These are phyloP conservation scores for Tauraco hartlaubi DNA, from an alignment of 2,797 vertebrate species.

Conservation along the genomic window DNA sequence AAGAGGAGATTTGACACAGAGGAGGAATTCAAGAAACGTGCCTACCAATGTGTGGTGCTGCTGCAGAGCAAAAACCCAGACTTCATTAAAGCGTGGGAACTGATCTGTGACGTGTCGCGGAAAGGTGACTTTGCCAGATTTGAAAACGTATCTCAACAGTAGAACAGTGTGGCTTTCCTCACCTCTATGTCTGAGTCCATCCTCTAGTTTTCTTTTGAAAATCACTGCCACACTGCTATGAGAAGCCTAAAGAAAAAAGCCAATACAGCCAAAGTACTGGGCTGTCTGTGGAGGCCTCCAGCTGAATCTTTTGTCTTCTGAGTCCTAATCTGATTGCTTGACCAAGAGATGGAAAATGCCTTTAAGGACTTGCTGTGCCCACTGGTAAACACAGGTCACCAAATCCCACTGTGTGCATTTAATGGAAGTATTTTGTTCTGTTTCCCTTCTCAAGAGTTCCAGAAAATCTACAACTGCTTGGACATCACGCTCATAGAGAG, in stretches of 20 bases:
- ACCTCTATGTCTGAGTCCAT: not conserved
- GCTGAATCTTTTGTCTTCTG: not conserved
- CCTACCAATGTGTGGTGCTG: conserved; percentile 93
- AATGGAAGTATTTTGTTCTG: conserved; percentile 9
- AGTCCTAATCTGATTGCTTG: not conserved
- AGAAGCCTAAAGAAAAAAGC: not conserved
- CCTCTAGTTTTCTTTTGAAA: not conserved
- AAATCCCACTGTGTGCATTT: not conserved
- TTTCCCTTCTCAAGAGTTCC: conserved; percentile 86
- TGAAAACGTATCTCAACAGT: not conserved
- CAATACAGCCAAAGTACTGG: not conserved
- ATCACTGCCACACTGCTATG: not conserved
- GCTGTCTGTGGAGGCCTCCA: not conserved
- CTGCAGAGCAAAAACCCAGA: conserved; percentile 93
- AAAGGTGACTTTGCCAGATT: conserved; percentile 79
- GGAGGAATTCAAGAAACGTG: conserved; percentile 94
- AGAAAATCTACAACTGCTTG: conserved; percentile 92
- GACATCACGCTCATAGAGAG: conserved; percentile 87
- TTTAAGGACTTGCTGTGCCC: not conserved
- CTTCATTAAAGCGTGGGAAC: conserved; percentile 93
- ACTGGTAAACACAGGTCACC: not conserved
- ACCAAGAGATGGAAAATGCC: not conserved
- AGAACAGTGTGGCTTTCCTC: not conserved
- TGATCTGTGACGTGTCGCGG: conserved; percentile 96
- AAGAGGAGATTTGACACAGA: conserved; percentile 97